phyloP scores from a whole-genome alignment of 2,888 invertebrate genomes.

The Microplitis manilae region DNA sequence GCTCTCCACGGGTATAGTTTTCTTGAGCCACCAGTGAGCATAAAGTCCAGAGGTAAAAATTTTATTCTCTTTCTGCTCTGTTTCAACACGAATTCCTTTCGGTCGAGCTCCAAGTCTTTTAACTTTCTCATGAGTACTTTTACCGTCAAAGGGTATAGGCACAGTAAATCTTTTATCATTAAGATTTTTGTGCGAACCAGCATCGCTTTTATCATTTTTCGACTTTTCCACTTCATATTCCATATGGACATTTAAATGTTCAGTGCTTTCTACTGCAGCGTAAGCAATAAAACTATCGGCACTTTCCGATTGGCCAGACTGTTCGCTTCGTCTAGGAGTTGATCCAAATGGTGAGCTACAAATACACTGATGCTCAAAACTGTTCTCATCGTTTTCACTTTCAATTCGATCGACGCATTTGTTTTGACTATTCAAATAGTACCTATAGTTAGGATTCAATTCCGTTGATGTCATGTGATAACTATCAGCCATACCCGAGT shows the following conservation, averaged over 20 bases:
- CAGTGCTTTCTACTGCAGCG: conserved; percentile 66
- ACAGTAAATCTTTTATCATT: conserved; percentile 57
- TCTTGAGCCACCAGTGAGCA: conserved; percentile 95
- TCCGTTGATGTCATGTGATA: conserved; percentile 72
- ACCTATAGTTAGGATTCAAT: conserved; percentile 60
- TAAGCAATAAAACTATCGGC: conserved; percentile 46
- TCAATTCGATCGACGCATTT: conserved; percentile 55
- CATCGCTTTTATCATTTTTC: conserved; percentile 29
- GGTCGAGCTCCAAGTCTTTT: conserved; percentile 64
- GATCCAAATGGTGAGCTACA: conserved; percentile 84
- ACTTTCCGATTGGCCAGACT: conserved; percentile 75
- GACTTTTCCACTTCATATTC: conserved; percentile 42
- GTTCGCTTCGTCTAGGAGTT: conserved; percentile 79
- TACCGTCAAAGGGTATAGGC: conserved; percentile 57
- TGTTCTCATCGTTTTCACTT: conserved; percentile 69
- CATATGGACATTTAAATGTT: conserved; percentile 40
- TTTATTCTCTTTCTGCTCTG: conserved; percentile 59
- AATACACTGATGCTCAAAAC: conserved; percentile 80
- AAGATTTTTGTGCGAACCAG: conserved; percentile 15
- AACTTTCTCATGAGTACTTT: conserved; percentile 51
- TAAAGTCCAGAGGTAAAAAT: conserved; percentile 88
- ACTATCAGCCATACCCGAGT: conserved; percentile 90
- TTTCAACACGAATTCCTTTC: conserved; percentile 49
- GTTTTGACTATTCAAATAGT: conserved; percentile 49
- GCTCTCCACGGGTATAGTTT: conserved; percentile 73